Evolutionary conservation across 2,888 invertebrate genomes (phyloP), one percentile per base, ranked within the genome.

Genomic region (Athalia cordata): DNA sequence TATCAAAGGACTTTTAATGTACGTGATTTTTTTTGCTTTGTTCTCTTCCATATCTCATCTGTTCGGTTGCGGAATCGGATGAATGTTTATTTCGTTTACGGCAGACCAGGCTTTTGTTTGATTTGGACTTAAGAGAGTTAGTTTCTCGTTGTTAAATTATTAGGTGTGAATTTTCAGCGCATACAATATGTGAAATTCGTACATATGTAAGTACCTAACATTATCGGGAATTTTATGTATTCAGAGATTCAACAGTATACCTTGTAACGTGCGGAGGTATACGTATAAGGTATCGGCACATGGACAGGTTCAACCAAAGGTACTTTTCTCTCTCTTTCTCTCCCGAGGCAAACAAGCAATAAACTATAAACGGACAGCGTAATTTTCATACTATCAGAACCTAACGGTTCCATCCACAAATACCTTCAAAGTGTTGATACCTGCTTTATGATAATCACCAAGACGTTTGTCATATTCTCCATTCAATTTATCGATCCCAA

Each of bases 331-430:
- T 29, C 29, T 29, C 29, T 29, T 29, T 29, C 29, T 70, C 55
- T 55, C 55, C n/a, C n/a, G 49, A 55, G 45, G 45, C 47, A 13
- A 47, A 57, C 57, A 72, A 9, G 72, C 72, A 4, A 72, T 72
- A 72, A 59, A 72, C 72, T 72, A 68, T 68, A 68, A 72, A 72
- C 72, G 59, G 47, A n/a, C 72, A 59, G 72, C 52, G 47, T 57
- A n/a, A 72, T 72, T 57, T 72, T 72, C 47, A 72, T 45, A 45
- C 72, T 57, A 57, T 59, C 57, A 59, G 72, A 59, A 13, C 6
- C 57, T 72, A 72, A 72, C 72, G 72, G 72, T 72, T 4, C 47
- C 72, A 59, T 72, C 47, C 13, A n/a, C 7, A 47, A 72, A 59
- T 72, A 45, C 59, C 45, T 72, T 59, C 59, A 72, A 70, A 47